Evolutionary conservation across 35 echinoderm and acorn worm species (phyloP).

Genomic region (Patiria miniata): DNA sequence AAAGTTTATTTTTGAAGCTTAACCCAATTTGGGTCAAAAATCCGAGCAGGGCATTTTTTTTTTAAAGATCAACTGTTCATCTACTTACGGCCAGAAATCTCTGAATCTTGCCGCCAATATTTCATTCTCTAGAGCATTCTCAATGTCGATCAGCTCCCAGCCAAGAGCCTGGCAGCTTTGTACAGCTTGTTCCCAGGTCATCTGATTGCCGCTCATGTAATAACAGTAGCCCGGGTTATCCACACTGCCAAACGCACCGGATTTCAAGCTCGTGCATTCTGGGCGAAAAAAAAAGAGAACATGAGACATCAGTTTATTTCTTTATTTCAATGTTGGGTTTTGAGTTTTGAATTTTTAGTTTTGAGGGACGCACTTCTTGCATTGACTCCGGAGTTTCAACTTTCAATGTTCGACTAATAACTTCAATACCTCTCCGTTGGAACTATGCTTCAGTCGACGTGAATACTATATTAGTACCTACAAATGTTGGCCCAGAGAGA

Average conservation of each 20-base stretch:
- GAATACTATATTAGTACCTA: too few species aligned
- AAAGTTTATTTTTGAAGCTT: too few species aligned
- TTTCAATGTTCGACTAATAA: too few species aligned
- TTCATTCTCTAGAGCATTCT: background rate
- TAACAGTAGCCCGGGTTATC: slow-evolving; percentile 2
- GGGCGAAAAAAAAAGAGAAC: background rate
- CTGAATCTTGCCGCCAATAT: too few species aligned
- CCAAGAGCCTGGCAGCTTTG: background rate
- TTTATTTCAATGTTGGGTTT: too few species aligned
- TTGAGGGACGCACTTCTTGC: too few species aligned
- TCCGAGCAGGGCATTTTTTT: too few species aligned
- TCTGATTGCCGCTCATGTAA: background rate
- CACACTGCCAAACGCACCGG: background rate
- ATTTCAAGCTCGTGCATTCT: background rate
- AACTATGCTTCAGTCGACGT: too few species aligned
- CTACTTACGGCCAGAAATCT: background rate
- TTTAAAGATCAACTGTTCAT: background rate
- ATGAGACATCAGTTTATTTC: background rate
- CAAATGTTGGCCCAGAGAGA: too few species aligned
- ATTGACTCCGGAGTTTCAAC: too few species aligned
- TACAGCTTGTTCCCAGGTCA: background rate
- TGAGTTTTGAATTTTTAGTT: too few species aligned
- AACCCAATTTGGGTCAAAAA: background rate
- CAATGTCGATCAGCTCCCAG: background rate
- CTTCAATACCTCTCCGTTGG: too few species aligned